phyloP scores from a whole-genome alignment of 2,113 vertebrate species.

The Lipophrys pholis region DNA sequence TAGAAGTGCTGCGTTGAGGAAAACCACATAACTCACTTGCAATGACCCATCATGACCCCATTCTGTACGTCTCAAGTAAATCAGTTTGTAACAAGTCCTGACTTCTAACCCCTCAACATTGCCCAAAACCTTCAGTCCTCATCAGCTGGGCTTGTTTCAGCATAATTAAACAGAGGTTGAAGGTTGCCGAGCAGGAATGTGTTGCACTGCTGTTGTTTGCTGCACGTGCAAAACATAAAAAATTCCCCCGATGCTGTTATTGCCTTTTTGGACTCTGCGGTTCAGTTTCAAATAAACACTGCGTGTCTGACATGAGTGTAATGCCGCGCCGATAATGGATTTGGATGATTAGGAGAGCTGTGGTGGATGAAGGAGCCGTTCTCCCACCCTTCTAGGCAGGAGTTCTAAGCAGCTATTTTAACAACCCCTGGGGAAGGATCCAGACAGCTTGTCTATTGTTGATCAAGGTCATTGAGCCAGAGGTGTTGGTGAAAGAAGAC shows the following conservation, averaged over 20 bases:
- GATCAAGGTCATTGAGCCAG: conserved; percentile 38
- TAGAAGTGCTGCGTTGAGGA: conserved; percentile 19
- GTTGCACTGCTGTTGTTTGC: conserved; percentile 23
- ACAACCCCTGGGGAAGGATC: conserved; percentile 30
- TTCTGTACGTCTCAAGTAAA: conserved; percentile 27
- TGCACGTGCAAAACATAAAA: neutral
- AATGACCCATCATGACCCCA: conserved; percentile 17
- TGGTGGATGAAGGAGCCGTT: conserved; percentile 47
- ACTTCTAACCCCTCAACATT: conserved; percentile 29
- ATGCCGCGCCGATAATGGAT: conserved; percentile 7
- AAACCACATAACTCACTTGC: conserved; percentile 27
- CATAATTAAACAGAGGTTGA: conserved; percentile 30
- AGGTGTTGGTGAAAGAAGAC: conserved; percentile 34
- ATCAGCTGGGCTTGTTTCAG: conserved; percentile 14
- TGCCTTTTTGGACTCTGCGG: neutral
- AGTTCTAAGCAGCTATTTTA: conserved; percentile 41
- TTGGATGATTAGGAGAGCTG: conserved; percentile 31
- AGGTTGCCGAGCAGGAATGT: conserved; percentile 43
- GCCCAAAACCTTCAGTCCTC: conserved; percentile 11
- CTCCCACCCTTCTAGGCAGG: conserved; percentile 52
- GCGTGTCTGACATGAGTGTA: neutral
- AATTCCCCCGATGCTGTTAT: neutral
- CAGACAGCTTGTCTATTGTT: conserved; percentile 47
- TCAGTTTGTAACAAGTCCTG: conserved; percentile 14
- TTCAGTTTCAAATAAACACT: neutral